Conservation (phyloP, 1,140 invertebrate species). For the Eubasilissa regina region DNA sequence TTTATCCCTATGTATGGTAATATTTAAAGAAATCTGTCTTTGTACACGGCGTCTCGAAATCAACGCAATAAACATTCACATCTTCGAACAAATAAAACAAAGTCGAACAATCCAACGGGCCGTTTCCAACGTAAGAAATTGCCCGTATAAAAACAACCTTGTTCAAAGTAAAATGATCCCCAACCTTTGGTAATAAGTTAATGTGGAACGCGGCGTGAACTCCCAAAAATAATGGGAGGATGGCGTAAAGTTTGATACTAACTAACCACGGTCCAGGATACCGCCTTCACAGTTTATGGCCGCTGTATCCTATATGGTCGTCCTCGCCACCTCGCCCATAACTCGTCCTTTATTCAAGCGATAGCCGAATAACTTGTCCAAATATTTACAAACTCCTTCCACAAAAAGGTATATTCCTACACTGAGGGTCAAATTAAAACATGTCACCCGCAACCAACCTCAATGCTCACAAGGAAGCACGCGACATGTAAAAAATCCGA, state of each 20-base stretch:
- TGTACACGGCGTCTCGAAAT: not conserved
- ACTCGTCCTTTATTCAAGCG: slow-evolving; percentile 35
- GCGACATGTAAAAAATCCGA: too few relatives aligned
- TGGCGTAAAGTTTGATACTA: slow-evolving; percentile 47
- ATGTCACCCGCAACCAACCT: not conserved
- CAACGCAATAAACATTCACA: not conserved
- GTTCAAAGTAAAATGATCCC: slow-evolving; percentile 42
- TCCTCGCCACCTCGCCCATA: not conserved
- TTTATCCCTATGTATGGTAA: too few relatives aligned
- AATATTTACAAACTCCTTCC: slow-evolving; percentile 33
- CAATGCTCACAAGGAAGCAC: not conserved
- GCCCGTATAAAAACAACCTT: slow-evolving; percentile 26
- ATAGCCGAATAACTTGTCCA: slow-evolving; percentile 38
- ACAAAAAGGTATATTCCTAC: not conserved
- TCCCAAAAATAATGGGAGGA: slow-evolving; percentile 49
- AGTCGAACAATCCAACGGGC: slow-evolving; percentile 4
- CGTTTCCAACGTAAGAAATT: slow-evolving; percentile 22
- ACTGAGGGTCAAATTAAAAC: not conserved
- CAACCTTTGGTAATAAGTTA: slow-evolving; percentile 40
- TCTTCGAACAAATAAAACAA: not conserved
- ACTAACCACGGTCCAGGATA: slow-evolving; percentile 31
- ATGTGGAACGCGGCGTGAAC: slow-evolving; percentile 39
- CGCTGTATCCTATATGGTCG: slow-evolving; percentile 20
- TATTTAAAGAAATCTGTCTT: not conserved
- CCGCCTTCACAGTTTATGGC: slow-evolving; percentile 22